These are phyloP conservation scores for Drosophila atroscutellata DNA, from an alignment of 2,888 invertebrate species.

Conservation along the genomic window DNA sequence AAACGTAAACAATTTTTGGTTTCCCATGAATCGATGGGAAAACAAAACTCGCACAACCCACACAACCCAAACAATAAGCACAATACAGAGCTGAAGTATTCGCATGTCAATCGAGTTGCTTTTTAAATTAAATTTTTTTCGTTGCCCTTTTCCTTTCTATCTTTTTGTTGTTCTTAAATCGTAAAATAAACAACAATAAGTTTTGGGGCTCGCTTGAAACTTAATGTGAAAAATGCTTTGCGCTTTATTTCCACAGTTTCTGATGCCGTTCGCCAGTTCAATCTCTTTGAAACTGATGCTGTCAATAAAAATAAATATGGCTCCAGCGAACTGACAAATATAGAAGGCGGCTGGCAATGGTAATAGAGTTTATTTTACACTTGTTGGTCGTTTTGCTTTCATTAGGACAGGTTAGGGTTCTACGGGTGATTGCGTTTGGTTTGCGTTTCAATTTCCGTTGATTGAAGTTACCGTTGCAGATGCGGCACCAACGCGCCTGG, in stretches of 20 bases:
- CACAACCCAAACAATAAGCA: not conserved
- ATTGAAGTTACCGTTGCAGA: conserved; percentile 62
- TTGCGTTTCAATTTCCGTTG: conserved; percentile 76
- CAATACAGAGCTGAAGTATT: conserved; percentile 22
- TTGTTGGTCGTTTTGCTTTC: conserved; percentile 54
- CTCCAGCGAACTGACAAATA: conserved; percentile 45
- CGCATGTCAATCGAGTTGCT: conserved; percentile 70
- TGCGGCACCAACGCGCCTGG: conserved; percentile 50
- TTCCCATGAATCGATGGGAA: conserved; percentile 36
- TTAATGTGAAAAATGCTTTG: conserved; percentile 27
- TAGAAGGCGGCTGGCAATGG: conserved; percentile 12
- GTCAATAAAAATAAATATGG: conserved; percentile 35
- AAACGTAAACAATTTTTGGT: conserved; percentile 62
- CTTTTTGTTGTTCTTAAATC: conserved; percentile 12
- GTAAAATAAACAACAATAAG: conserved; percentile 60
- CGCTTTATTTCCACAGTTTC: conserved; percentile 22
- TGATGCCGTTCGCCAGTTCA: conserved; percentile 9
- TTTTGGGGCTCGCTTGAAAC: conserved; percentile 17
- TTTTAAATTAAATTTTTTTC: conserved; percentile 72
- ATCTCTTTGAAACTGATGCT: conserved; percentile 23
- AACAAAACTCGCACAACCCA: conserved; percentile 11
- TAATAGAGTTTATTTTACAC: conserved; percentile 36
- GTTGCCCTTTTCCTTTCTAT: conserved; percentile 5
- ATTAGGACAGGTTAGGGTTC: conserved; percentile 20
- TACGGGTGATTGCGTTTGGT: conserved; percentile 30